A percentile compares a stretch with the other conserved stretches of the same genome.
Conservation (phyloP, 2,888 invertebrate genomes). For the Mactromeris polynyma region DNA sequence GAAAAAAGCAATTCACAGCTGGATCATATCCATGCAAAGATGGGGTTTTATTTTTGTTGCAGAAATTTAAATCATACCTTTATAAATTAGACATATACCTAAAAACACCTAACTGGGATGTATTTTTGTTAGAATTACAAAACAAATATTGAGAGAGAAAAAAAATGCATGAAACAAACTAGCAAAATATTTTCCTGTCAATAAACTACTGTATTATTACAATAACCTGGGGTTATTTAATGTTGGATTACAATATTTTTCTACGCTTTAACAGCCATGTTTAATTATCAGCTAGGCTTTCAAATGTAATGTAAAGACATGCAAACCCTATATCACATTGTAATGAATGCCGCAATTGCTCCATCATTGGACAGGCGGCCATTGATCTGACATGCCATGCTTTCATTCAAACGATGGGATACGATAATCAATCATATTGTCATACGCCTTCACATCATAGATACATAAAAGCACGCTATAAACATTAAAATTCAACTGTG, state of each 20-base stretch:
- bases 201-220: neutral
- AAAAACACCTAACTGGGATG: no score
- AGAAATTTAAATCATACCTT: no score
- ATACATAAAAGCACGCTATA: neutral
- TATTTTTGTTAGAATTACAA: no score
- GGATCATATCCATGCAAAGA: no score
- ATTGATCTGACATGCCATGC: conserved; percentile 19
- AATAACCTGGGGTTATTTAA: neutral
- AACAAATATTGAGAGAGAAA: no score
- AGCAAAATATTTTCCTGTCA: no score
- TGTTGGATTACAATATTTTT: neutral
- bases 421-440: conserved; percentile 25
- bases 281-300: neutral
- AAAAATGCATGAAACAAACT: no score
- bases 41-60: no score
- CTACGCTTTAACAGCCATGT: neutral
- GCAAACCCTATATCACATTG: neutral
- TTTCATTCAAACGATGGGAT: neutral
- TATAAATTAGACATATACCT: no score
- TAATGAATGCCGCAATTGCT: neutral
- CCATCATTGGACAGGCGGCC: neutral
- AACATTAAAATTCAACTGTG: neutral
- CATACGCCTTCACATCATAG: neutral
- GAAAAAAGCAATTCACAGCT: no score
- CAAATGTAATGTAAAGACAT: neutral